phyloP scores from a whole-genome alignment of 2,113 vertebrate species.

The Numenius arquata region DNA sequence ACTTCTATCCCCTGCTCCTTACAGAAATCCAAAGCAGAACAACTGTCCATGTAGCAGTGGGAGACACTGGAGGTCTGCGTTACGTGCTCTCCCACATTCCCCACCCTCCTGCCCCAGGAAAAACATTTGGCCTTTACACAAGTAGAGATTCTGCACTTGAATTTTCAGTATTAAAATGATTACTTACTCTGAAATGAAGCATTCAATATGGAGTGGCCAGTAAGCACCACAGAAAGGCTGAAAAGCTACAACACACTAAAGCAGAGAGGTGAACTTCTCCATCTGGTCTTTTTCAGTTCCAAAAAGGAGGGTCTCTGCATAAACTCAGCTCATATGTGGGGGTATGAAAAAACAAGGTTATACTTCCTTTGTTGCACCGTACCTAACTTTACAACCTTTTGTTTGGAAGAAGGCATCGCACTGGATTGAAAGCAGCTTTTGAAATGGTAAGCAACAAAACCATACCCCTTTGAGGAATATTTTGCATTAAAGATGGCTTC shows the following conservation, averaged over 20 bases:
- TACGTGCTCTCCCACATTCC: not conserved
- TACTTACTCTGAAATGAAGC: not conserved
- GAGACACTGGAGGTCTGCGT: not conserved
- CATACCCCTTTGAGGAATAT: constrained; percentile 58
- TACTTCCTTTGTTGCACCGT: not conserved
- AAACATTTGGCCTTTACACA: not conserved
- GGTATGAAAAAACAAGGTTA: not conserved
- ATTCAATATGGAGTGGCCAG: not conserved
- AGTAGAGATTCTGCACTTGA: not conserved
- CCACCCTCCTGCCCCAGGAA: fast-evolving
- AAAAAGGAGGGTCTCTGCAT: not conserved
- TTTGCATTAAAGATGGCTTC: constrained; percentile 38
- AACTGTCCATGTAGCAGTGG: not conserved
- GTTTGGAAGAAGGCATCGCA: not conserved
- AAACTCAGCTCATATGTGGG: not conserved
- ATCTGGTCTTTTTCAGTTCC: not conserved
- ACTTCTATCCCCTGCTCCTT: fast-evolving
- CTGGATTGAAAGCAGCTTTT: not conserved
- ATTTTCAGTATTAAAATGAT: not conserved
- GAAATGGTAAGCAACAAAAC: not conserved
- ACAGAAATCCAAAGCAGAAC: not conserved
- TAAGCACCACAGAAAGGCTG: not conserved
- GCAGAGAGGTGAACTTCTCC: not conserved
- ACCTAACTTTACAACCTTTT: not conserved
- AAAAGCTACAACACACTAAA: not conserved